Evolutionary conservation across 2,888 invertebrate species (phyloP), one percentile per base, ranked within the genome.

Genomic region (Eupithecia insigniata): DNA sequence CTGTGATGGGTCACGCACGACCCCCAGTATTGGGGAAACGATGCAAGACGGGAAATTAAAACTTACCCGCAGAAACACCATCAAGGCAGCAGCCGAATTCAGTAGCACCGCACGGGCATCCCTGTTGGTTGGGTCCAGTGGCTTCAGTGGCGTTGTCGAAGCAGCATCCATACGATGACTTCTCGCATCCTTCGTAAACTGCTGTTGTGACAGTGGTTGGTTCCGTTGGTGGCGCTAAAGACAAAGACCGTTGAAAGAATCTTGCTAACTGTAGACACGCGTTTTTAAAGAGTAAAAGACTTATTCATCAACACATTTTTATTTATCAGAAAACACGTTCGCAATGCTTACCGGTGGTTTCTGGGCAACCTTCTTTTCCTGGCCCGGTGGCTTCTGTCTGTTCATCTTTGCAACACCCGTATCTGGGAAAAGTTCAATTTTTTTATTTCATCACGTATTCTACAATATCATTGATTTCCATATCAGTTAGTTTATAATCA

Each of bases 21-120:
- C n/a, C n/a, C n/a, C n/a, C n/a, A n/a, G n/a, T n/a, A n/a, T n/a
- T n/a, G n/a, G n/a, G n/a, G n/a, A n/a, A n/a, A n/a, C n/a, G n/a
- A n/a, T n/a, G n/a, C n/a, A n/a, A n/a, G n/a, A n/a, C n/a, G n/a
- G n/a, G n/a, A n/a, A n/a, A n/a, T n/a, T n/a, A 30, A 61, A 26
- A 14, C 28, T 60, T 87, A 96, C 96, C 97, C 85, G 96, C 90
- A 36, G 95, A 92, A 67, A 94, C 90, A 58, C 95, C 95, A 89
- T 97, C 97, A 74, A 96, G 96, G 83, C 97, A 98, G 87, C 97
- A 98, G 69, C 97, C 97, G 82, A 94, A 96, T 81, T 95, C 93
- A 46, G 95, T 95, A 68, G 91, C 88, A 10, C 93, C 92, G 80
- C 96, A 96, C 12, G 95, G 94, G 76, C 96, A 96, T 43, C 97